Percentiles rank a stretch among this genome's conserved stretches.
phyloP scores from a whole-genome alignment of 1,140 invertebrate genomes.

The Drosophila mayri region DNA sequence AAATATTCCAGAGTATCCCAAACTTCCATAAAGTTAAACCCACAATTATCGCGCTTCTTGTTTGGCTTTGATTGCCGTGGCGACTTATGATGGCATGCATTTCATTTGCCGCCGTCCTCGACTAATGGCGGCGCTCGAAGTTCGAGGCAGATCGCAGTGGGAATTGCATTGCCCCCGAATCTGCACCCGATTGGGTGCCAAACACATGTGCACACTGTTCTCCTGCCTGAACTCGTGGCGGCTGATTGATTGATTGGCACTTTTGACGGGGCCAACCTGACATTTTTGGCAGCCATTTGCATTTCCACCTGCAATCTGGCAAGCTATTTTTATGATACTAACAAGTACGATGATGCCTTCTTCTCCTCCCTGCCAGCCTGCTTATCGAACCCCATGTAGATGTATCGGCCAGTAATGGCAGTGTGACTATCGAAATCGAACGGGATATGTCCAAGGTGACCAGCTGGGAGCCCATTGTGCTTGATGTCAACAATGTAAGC shows the following conservation, averaged over 20 bases:
- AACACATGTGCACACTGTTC: slow-evolving; percentile 29
- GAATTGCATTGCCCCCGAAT: slow-evolving; percentile 46
- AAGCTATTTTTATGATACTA: slow-evolving; percentile 18
- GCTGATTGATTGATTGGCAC: slow-evolving; percentile 73
- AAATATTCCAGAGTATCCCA: neutral
- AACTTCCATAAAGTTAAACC: neutral
- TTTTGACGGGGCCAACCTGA: slow-evolving; percentile 62
- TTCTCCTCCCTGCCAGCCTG: slow-evolving; percentile 61
- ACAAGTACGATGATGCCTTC: slow-evolving; percentile 4
- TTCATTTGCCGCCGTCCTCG: slow-evolving; percentile 45
- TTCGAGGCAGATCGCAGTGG: slow-evolving; percentile 29
- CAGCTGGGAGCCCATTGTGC: slow-evolving; percentile 75
- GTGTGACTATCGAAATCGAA: slow-evolving; percentile 70
- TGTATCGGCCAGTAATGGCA: slow-evolving; percentile 74
- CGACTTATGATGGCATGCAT: slow-evolving; percentile 59
- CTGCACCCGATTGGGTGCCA: slow-evolving; percentile 38
- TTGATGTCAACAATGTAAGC: slow-evolving; percentile 80
- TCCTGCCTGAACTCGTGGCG: slow-evolving; percentile 16
- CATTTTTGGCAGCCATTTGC: slow-evolving; percentile 64
- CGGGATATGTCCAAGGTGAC: slow-evolving; percentile 65
- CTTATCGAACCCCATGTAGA: slow-evolving; percentile 75
- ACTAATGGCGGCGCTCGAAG: slow-evolving; percentile 35
- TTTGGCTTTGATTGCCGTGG: slow-evolving; percentile 55
- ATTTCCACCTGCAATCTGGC: slow-evolving; percentile 45
- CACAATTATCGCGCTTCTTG: slow-evolving; percentile 20